Evolutionary conservation across 1,140 invertebrate species (phyloP).

Genomic region (Rhagoletis pomonella): DNA sequence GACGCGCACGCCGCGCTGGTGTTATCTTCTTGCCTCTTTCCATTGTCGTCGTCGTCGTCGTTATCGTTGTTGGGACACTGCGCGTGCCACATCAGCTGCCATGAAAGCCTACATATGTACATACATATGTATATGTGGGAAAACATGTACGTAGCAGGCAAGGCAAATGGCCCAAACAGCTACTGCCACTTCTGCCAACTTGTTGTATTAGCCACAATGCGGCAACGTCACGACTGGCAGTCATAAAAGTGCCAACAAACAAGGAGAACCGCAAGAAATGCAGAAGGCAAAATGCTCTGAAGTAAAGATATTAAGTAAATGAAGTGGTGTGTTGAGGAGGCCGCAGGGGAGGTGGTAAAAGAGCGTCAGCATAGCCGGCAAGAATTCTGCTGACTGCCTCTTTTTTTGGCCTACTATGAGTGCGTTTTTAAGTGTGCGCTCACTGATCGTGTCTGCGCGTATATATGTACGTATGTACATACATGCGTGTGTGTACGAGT

Average conservation of each 20-base stretch:
- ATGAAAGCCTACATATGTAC: neutral
- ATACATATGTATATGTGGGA: too few relatives aligned
- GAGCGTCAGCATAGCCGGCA: neutral
- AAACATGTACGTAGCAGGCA: neutral
- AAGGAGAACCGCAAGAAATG: conserved; percentile 40
- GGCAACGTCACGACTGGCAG: neutral
- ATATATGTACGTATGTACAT: neutral
- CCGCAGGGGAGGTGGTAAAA: neutral
- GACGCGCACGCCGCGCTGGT: conserved; percentile 5
- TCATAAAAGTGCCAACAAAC: conserved; percentile 52
- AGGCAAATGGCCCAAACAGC: neutral
- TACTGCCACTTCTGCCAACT: neutral
- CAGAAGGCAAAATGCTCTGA: neutral
- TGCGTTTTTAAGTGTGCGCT: neutral
- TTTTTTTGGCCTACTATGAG: neutral
- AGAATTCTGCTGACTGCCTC: neutral
- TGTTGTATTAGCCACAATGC: neutral
- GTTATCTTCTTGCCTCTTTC: neutral
- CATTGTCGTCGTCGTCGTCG: neutral
- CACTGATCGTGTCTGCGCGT: neutral
- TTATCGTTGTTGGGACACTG: neutral
- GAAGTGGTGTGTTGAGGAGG: neutral
- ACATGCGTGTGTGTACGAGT: neutral
- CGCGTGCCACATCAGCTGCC: conserved; percentile 48
- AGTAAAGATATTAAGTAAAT: neutral